Base-by-base conservation (phyloP, 1,140 invertebrate species). In the Cephus cinctus region DNA sequence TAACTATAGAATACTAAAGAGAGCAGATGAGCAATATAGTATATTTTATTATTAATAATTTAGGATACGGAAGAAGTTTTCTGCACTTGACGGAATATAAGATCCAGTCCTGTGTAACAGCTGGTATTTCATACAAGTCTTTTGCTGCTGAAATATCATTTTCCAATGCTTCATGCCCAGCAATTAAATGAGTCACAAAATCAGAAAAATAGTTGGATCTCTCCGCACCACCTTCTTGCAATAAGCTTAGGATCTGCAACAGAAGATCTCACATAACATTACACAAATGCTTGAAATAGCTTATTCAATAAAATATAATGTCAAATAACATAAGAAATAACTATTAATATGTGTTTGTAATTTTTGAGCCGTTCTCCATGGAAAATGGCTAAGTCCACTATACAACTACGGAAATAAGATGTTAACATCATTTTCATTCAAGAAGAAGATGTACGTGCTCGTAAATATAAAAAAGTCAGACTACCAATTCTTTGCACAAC, bases 81-180 rank as follows among this genome's bases (percentile, higher is more conserved):
- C 79, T 80, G 64, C 84, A 84, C 64, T 82, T 81, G 8, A 79
- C 77, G 43, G 88, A 92, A 47, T 86, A 80, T 16, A 84, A 61
- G 47, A 96, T 86, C 93, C 92, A 96, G 57, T 86, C 83, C 65
- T 88, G 85, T 30, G 84, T 86, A 30, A 94, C 88, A 50, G 90
- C 89, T 43, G 92, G 90, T 34, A 94, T 86, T 69, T 96, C 92
- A 78, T 94, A 96, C 1, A 96, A 77, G 63, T 96, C 92, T 71
- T 87, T 87, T 6, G 92, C 92, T 73, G 91, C 91, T 47, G 81
- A 83, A 38, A 93, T 80, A 72, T 89, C 88, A 67, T 82, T 86
- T 69, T 92, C 88, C 54, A 84, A 80, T 36, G 86, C 83, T 76
- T 90, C 85, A 53, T 82, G 80, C 27, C 92, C 92, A 57, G 88